Evolutionary conservation across 2,888 invertebrate species (phyloP), one percentile per base, ranked within the genome.

Genomic region (Ecdyonurus torrentis): DNA sequence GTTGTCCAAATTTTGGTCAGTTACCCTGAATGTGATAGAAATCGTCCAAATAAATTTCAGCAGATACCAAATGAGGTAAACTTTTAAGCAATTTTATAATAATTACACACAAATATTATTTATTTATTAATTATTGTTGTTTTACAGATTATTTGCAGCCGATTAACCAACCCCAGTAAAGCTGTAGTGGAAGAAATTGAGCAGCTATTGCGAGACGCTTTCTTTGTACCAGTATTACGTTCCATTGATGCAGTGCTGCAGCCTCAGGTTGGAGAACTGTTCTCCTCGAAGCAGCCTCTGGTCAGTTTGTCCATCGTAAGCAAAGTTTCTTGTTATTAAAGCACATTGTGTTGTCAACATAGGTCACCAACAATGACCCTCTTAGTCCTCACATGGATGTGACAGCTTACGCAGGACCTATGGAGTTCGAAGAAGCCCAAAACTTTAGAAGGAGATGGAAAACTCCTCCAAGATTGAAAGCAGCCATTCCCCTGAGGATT

Each of bases 391-490:
- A 84, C 59, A 73, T 86, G 68, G 87, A 89, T 78, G 87, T 91
- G 67, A 83, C 83, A 70, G 95, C 94, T 0, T 86, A 86, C 75
- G 95, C 94, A 7, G 96, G 96, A 0, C 96, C 96, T 20, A 94
- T 95, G 93, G 82, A 83, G 53, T 84, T 85, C 65, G 77, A 79
- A 18, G 81, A 83, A 62, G 92, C 92, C 0, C 77, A 81, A 15
- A 76, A 75, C 64, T 91, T 92, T 75, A 80, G 86, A 7, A 84
- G 83, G 64, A 81, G 85, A 61, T 92, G 91, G 91, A 90, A 89
- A 77, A 91, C 89, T 0, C 91, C 91, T 5, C 89, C 90, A 0
- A 79, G 87, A 22, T 60, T 61, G n/a, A 62, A 25, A 60, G 63
- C 37, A 25, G 18, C 25, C 18, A 23, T 61, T 50, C 20, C 60